phyloP scores from a whole-genome alignment of 2,888 invertebrate genomes.

The Fragum sueziense region DNA sequence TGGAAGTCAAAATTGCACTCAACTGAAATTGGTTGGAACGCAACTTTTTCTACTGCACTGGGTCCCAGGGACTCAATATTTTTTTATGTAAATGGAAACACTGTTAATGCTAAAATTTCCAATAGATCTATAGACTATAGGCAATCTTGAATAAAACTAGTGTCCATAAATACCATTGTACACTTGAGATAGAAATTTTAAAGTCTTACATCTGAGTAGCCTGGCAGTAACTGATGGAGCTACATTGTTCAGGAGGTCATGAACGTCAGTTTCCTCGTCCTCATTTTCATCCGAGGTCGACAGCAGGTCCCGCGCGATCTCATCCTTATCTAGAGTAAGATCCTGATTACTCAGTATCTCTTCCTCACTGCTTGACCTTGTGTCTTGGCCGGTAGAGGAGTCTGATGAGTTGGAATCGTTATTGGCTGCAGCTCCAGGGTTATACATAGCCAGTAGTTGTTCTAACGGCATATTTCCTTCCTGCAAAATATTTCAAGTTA shows the following conservation, averaged over 20 bases:
- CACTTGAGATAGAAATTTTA: too few relatives aligned
- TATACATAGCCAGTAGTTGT: constrained; percentile 93
- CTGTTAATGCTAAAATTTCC: too few relatives aligned
- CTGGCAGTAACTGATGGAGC: constrained; percentile 83
- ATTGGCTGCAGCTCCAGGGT: constrained; percentile 17
- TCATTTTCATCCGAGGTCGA: constrained; percentile 78
- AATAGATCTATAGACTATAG: too few relatives aligned
- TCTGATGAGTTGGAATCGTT: constrained; percentile 17
- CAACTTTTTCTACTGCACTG: too few relatives aligned
- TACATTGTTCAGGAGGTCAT: constrained; percentile 79
- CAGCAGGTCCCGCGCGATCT: constrained; percentile 80
- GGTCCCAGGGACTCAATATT: too few relatives aligned
- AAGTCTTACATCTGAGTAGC: constrained; percentile 85
- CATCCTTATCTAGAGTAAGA: constrained; percentile 82
- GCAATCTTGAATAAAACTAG: too few relatives aligned
- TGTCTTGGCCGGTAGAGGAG: constrained; percentile 62
- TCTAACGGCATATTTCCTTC: constrained; percentile 98
- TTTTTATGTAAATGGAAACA: too few relatives aligned
- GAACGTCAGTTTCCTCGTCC: constrained; percentile 80
- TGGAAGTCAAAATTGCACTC: too few relatives aligned
- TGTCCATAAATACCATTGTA: too few relatives aligned
- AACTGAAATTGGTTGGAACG: too few relatives aligned
- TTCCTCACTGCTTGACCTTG: constrained; percentile 82
- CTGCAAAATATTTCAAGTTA: constrained; percentile 83
- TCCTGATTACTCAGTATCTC: constrained; percentile 82